Conservation (phyloP, 2,888 invertebrate genomes). For the Eubasilissa splendida region DNA sequence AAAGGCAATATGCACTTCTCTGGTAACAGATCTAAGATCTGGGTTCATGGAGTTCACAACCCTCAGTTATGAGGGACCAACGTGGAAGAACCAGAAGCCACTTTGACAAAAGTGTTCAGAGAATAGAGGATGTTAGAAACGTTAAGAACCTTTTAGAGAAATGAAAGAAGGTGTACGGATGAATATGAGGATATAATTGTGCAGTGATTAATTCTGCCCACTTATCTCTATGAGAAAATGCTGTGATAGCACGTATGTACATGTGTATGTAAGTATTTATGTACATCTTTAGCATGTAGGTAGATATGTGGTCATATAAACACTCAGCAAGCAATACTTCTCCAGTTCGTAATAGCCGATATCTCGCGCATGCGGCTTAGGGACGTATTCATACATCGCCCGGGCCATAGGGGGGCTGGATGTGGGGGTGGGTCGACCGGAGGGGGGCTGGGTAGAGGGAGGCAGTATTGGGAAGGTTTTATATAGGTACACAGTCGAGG, state of each 20-base stretch:
- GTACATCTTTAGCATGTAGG: not conserved
- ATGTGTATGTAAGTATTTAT: not conserved
- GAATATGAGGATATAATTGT: no score
- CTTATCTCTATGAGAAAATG: not conserved
- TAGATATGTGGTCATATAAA: not conserved
- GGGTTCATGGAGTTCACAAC: no score
- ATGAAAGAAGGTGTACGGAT: no score
- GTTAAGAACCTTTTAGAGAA: no score
- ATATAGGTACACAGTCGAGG: constrained; percentile 16
- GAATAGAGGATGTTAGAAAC: no score
- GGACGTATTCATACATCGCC: constrained; percentile 39
- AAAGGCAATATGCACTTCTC: no score
- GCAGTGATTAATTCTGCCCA: not conserved
- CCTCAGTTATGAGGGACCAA: no score
- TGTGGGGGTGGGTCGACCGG: not conserved
- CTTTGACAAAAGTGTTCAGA: no score
- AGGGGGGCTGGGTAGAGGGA: constrained; percentile 1
- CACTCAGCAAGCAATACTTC: constrained; percentile 22
- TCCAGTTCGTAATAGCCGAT: constrained; percentile 39
- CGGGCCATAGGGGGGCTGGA: constrained; percentile 12
- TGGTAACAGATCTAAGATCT: no score
- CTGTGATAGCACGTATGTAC: not conserved
- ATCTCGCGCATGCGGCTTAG: constrained; percentile 39
- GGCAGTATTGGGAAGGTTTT: constrained; percentile 16
- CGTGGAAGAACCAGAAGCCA: no score